A percentile compares a stretch with the other conserved stretches of the same genome.
Evolutionary conservation across 37 sponge, comb jelly and placozoan species (phyloP).

Genomic region (Sycon ciliatum): DNA sequence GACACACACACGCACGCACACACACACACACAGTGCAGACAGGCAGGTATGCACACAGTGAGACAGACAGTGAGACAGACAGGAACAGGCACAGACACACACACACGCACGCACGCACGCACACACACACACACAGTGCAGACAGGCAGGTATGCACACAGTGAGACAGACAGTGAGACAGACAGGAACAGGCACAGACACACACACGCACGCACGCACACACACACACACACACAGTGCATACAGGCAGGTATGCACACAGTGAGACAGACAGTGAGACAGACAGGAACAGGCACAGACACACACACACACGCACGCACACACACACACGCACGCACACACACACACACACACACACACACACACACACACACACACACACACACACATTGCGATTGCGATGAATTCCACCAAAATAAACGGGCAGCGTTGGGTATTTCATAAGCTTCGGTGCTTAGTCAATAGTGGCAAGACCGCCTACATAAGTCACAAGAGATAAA

Average conservation of each 20-base stretch:
- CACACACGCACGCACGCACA: not conserved
- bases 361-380: too few relatives aligned
- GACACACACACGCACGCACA: not conserved
- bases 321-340: not conserved
- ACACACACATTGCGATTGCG: too few relatives aligned
- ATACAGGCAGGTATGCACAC: too few relatives aligned
- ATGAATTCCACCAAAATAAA: too few relatives aligned
- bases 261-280: too few relatives aligned
- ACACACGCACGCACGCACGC: not conserved
- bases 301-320: slow-evolving; percentile 1
- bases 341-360: not conserved
- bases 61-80: too few relatives aligned
- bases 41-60: too few relatives aligned
- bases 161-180: too few relatives aligned
- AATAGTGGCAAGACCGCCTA: not conserved
- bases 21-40: slow-evolving; percentile 11
- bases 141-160: too few relatives aligned
- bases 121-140: not conserved
- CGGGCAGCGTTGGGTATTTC: too few relatives aligned
- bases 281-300: too few relatives aligned
- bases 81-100: not conserved
- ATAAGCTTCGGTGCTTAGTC: not conserved
- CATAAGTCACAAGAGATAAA: not conserved
- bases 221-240: slow-evolving; percentile 2
- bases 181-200: not conserved